Evolutionary conservation across 2,113 vertebrate genomes (phyloP).

Genomic region (Platycercus adscitus): DNA sequence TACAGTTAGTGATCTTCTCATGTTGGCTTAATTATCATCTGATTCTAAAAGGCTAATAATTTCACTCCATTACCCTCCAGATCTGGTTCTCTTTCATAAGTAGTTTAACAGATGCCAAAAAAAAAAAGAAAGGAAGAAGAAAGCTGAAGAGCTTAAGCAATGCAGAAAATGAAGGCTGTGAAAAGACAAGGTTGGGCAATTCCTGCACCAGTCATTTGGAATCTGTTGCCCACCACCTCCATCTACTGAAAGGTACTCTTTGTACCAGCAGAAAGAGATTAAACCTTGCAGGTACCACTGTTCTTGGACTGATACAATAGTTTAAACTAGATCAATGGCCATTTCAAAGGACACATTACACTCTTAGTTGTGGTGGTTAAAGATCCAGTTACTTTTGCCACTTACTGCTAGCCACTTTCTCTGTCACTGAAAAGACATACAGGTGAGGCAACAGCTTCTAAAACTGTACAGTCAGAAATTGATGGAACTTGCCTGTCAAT

Average conservation of each 20-base stretch:
- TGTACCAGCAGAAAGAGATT: neutral
- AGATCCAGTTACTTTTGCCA: neutral
- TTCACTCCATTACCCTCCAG: conserved; percentile 16
- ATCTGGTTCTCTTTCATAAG: neutral
- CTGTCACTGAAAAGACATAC: neutral
- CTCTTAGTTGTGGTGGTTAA: neutral
- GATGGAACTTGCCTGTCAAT: neutral
- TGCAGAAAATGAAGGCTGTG: neutral
- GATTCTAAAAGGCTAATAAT: conserved; percentile 24
- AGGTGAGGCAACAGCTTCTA: neutral
- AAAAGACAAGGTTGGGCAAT: neutral
- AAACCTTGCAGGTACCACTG: neutral
- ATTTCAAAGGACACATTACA: neutral
- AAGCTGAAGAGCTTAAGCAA: neutral
- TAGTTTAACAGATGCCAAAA: neutral
- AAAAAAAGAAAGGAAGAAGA: neutral
- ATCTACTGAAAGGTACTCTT: neutral
- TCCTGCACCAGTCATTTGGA: neutral
- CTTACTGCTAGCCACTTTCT: neutral
- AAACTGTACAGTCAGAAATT: neutral
- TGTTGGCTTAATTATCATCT: neutral
- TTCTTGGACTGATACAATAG: neutral
- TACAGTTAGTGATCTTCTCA: neutral
- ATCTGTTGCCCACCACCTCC: neutral
- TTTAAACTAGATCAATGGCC: neutral